Percentiles rank a stretch among this genome's conserved stretches.
Conservation (phyloP, 2,113 vertebrate genomes). For the Neoarius graeffei region DNA sequence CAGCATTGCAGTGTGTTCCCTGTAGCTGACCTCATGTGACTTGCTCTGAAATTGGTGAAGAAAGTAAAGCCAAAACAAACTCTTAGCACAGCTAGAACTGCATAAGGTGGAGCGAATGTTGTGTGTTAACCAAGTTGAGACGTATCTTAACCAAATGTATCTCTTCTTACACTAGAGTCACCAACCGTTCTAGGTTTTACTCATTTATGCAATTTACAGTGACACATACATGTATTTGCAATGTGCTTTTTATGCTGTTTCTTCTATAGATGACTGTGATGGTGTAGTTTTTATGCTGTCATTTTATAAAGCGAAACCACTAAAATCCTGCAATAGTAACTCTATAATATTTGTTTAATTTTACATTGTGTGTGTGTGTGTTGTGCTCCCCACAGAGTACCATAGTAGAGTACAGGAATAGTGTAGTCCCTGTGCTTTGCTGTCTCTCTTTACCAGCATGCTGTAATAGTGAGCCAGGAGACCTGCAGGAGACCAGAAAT, state of each 20-base stretch:
- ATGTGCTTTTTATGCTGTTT: neutral
- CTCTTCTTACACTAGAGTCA: neutral
- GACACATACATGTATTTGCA: neutral
- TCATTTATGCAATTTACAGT: neutral
- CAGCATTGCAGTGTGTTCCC: slow-evolving; percentile 30
- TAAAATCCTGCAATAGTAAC: neutral
- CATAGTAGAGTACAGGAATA: slow-evolving; percentile 13
- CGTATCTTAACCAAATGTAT: neutral
- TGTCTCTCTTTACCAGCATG: slow-evolving; percentile 11
- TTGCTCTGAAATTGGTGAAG: slow-evolving; percentile 27
- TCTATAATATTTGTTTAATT: neutral
- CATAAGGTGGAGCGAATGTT: neutral
- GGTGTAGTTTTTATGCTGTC: neutral
- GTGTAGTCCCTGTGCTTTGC: slow-evolving; percentile 29
- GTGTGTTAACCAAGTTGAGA: neutral
- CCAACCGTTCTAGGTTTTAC: neutral
- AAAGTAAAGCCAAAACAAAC: slow-evolving; percentile 32
- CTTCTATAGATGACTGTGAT: neutral
- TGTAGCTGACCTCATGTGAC: slow-evolving; percentile 30
- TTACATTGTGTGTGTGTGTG: slow-evolving; percentile 17
- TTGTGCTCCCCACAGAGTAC: neutral
- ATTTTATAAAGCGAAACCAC: neutral
- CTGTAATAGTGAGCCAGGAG: slow-evolving; percentile 49
- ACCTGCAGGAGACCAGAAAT: slow-evolving; percentile 43
- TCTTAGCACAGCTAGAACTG: slow-evolving; percentile 3